Conservation (phyloP, 2,888 invertebrate genomes). For the Tipula vernalis region DNA sequence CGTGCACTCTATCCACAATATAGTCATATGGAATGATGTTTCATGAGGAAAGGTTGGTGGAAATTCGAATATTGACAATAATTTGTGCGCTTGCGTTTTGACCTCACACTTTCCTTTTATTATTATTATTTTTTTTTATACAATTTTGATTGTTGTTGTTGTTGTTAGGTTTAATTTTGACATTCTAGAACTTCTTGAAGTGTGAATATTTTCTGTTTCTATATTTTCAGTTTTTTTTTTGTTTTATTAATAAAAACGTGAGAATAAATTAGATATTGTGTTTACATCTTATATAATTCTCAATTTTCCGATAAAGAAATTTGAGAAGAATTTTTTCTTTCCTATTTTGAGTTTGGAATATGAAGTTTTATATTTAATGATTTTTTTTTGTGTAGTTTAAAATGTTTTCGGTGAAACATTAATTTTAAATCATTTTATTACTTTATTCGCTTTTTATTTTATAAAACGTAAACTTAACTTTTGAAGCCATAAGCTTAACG, state of each 20-base stretch:
- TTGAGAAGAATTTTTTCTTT: background rate
- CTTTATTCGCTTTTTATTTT: too few relatives aligned
- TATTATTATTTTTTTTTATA: background rate
- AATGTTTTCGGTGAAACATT: background rate
- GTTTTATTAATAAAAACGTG: background rate
- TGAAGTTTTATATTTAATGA: background rate
- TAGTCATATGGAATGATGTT: background rate
- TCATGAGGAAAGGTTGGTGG: background rate
- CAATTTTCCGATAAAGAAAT: background rate
- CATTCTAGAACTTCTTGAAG: background rate
- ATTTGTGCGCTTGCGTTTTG: constrained; percentile 4
- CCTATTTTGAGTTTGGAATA: background rate
- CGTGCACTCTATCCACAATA: background rate
- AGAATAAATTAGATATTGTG: background rate
- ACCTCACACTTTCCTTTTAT: background rate
- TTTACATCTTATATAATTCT: background rate
- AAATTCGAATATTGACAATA: background rate
- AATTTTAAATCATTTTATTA: background rate
- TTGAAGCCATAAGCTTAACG: too few relatives aligned
- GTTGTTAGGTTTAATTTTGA: background rate
- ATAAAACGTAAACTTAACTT: too few relatives aligned
- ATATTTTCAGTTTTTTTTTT: background rate
- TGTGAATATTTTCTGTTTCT: background rate
- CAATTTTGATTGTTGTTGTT: background rate
- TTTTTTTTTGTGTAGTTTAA: background rate